These are phyloP conservation scores for Drosophila hawaiiensis DNA, from an alignment of 2,888 invertebrate genomes.

Conservation along the genomic window DNA sequence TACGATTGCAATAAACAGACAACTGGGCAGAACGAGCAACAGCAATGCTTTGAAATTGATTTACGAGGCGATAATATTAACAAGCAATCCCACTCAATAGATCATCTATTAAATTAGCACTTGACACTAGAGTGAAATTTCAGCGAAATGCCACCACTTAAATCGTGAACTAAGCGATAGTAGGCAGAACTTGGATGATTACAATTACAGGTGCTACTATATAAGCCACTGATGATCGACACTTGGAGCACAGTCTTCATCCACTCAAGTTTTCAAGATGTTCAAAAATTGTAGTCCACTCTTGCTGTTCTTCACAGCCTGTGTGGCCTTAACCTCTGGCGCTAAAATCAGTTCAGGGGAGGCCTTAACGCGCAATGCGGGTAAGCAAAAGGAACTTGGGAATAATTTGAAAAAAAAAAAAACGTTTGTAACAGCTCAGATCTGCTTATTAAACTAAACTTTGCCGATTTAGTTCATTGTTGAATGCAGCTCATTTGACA, in stretches of 20 bases:
- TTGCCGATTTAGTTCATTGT: background rate
- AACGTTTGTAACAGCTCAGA: background rate
- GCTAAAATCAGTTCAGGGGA: background rate
- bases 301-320: slow-evolving; percentile 25
- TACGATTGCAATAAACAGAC: slow-evolving; percentile 70
- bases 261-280: slow-evolving; percentile 39
- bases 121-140: slow-evolving; percentile 38
- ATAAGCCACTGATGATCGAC: slow-evolving; percentile 35
- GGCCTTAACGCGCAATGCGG: background rate
- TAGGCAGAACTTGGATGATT: background rate
- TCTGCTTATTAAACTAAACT: background rate
- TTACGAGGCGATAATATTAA: slow-evolving; percentile 64
- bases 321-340: slow-evolving; percentile 21
- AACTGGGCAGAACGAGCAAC: background rate
- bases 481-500: background rate
- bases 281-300: slow-evolving; percentile 29
- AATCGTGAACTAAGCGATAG: slow-evolving; percentile 19
- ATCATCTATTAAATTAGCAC: slow-evolving; percentile 46
- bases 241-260: slow-evolving; percentile 49
- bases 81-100: slow-evolving; percentile 19
- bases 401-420: background rate
- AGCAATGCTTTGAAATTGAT: slow-evolving; percentile 53
- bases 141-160: slow-evolving; percentile 11
- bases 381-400: slow-evolving; percentile 12
- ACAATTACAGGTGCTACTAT: slow-evolving; percentile 29